These are phyloP conservation scores for Ceratotherium simum DNA, from an alignment of 2,113 vertebrate species.

Conservation along the genomic window DNA sequence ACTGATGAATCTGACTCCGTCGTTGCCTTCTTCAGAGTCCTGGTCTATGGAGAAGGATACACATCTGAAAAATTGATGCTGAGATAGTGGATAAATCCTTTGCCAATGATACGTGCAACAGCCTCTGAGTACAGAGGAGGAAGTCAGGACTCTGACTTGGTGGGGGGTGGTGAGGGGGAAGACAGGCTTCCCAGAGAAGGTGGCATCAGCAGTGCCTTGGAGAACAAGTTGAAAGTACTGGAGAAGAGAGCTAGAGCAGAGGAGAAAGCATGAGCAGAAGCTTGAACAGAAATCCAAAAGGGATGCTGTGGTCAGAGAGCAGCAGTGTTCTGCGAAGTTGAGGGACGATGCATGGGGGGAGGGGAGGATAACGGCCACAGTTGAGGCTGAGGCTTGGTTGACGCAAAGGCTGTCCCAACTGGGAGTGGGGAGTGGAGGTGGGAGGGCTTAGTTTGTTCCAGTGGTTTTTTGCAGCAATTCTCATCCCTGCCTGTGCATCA, in stretches of 20 bases:
- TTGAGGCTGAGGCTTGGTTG: neutral
- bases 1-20: accelerated
- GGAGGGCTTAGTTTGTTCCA: neutral
- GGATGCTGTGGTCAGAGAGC: neutral
- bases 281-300: neutral
- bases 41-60: neutral
- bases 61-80: neutral
- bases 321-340: neutral
- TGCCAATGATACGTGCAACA: neutral
- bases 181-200: neutral
- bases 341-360: accelerated
- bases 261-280: neutral
- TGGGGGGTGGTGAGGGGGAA: neutral
- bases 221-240: neutral
- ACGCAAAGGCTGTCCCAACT: neutral
- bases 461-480: neutral
- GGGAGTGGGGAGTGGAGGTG: neutral
- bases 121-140: neutral
- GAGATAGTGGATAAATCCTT: neutral
- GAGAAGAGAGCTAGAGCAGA: neutral
- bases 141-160: neutral
- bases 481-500: neutral
- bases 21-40: neutral
- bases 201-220: neutral
- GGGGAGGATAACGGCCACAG: too few species aligned